Evolutionary conservation across 2,888 invertebrate genomes (phyloP), one percentile per base, ranked within the genome.

Genomic region (Melitaea athalia): DNA sequence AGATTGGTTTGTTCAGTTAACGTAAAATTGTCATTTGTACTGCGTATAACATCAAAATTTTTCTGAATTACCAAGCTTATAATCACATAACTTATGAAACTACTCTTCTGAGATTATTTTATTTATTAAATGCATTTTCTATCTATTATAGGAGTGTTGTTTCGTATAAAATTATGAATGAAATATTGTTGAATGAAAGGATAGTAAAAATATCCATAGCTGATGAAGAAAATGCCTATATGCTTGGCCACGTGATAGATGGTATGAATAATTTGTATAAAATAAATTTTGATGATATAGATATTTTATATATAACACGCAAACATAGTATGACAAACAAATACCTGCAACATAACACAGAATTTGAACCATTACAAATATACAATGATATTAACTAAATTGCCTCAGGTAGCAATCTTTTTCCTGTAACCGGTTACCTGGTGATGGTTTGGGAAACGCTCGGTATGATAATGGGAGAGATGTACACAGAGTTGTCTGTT

Each of bases 401-500:
- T 45, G 14, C 31, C 7, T 5, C 73, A 94, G 96, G 95, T 10
- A 94, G 97, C 70, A 95, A 96, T 78, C 84, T 97, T 2, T 95
- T 96, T 78, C 98, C 98, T 0, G 98, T 98, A 0, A 97, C 98
- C 0, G 96, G 96, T n/a, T 97, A 97, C 83, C 87, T 98, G 77
- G 91, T 94, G 50, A 88, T 96, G 15, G 96, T 95, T 0, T 97
- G 97, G 97, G 95, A 96, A 79, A 95, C 96, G 0, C 87, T 96
- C n/a, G 95, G 95, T 3, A 92, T 95, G 84, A 94, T 96, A 93
- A 91, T 94, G 84, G 95, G 95, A 66, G 94, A 95, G 57, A 88
- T 95, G 0, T 95, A 92, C 82, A 95, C 95, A 33, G 95, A 97
- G 74, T 93, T 97, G 33, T 94, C 97, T 0, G 96, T 98, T 0